These are phyloP conservation scores for Drosophila pectinifera DNA, from an alignment of 1,140 invertebrate species.

Conservation along the genomic window DNA sequence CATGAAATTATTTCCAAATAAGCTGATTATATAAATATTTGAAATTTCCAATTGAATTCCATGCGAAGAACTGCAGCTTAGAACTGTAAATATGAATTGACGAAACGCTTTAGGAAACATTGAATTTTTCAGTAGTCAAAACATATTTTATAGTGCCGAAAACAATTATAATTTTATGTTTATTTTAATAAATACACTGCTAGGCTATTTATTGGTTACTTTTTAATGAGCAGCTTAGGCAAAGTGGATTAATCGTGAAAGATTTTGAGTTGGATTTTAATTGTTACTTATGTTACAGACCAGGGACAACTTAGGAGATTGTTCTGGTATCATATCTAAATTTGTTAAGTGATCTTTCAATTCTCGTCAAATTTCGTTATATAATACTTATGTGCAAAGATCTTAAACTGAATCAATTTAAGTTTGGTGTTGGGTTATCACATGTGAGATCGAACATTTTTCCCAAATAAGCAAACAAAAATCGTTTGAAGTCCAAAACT, in stretches of 20 bases:
- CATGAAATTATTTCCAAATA: background rate
- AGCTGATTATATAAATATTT: background rate
- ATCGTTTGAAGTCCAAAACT: background rate
- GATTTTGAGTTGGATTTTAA: background rate
- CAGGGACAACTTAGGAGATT: conserved; percentile 7
- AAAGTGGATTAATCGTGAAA: conserved; percentile 2
- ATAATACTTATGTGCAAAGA: conserved; percentile 29
- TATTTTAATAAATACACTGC: conserved; percentile 32
- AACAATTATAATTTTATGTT: conserved; percentile 1
- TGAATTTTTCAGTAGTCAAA: background rate
- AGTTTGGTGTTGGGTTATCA: conserved; percentile 33
- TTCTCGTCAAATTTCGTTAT: conserved; percentile 12
- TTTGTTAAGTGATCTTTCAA: background rate
- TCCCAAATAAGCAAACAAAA: conserved; percentile 5
- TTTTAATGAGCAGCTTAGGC: conserved; percentile 26
- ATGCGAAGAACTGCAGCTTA: background rate
- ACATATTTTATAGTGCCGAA: background rate
- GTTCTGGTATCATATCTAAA: conserved; percentile 10
- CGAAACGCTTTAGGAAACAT: background rate
- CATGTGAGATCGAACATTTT: conserved; percentile 21
- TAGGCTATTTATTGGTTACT: conserved; percentile 15
- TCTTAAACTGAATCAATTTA: conserved; percentile 28
- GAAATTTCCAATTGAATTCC: background rate
- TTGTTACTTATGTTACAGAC: background rate
- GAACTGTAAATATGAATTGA: background rate